Conservation (phyloP, 2,797 vertebrate species). For the Champsocephalus esox region DNA sequence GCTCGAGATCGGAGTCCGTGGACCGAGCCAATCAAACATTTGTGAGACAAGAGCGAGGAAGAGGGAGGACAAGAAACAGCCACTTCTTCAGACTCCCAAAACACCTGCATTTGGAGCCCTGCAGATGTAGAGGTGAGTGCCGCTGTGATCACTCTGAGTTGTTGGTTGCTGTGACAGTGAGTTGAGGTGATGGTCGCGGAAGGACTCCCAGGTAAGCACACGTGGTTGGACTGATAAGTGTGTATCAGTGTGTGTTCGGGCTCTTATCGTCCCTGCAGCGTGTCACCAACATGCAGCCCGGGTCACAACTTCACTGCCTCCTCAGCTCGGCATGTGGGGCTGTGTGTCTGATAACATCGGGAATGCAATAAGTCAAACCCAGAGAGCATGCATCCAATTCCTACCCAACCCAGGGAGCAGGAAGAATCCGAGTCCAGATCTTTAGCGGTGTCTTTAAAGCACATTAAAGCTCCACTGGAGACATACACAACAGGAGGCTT, state of each 20-base stretch:
- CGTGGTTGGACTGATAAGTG: conserved; percentile 50
- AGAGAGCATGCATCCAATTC: conserved; percentile 9
- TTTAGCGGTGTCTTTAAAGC: background rate
- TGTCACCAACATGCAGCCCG: conserved; percentile 14
- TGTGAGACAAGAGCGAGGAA: background rate
- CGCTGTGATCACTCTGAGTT: background rate
- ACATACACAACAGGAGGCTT: background rate
- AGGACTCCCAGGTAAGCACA: conserved; percentile 51
- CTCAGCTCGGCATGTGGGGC: background rate
- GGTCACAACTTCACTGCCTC: conserved; percentile 41
- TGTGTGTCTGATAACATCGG: conserved; percentile 39
- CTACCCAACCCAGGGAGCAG: background rate
- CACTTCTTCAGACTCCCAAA: background rate
- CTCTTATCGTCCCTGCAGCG: background rate
- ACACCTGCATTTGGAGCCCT: conserved; percentile 17
- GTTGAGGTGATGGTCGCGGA: conserved; percentile 27
- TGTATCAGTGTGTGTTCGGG: background rate
- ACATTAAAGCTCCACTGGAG: background rate
- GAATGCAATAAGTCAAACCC: conserved; percentile 32
- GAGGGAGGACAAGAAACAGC: background rate
- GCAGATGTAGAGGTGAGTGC: conserved; percentile 65
- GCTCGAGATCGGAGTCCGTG: conserved; percentile 37
- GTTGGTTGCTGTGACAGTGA: conserved; percentile 14
- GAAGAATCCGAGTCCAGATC: background rate
- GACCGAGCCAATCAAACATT: background rate